Conservation (phyloP, 2,797 vertebrate species). For the Gastrophryne carolinensis region DNA sequence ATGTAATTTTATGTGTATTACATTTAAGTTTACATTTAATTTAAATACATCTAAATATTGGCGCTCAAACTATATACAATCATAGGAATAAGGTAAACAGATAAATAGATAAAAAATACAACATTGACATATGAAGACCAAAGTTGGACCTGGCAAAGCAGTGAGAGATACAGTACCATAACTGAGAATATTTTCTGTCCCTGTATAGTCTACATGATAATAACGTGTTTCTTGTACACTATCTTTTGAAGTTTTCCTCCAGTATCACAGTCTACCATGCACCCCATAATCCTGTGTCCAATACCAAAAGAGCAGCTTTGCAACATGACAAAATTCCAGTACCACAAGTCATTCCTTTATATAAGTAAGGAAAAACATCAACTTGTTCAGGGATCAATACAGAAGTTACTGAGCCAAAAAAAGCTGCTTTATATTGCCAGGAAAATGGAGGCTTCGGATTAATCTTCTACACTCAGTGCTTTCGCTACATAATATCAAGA, state of each 20-base stretch:
- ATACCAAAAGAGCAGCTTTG: neutral
- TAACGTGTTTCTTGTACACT: too few relatives aligned
- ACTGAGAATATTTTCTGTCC: neutral
- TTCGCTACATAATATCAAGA: neutral
- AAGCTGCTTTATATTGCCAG: conserved; percentile 27
- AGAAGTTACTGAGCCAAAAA: conserved; percentile 28
- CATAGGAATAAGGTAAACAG: too few relatives aligned
- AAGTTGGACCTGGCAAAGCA: too few relatives aligned
- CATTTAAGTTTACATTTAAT: too few relatives aligned
- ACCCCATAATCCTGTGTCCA: conserved; percentile 16
- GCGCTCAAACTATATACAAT: too few relatives aligned
- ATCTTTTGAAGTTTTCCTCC: neutral
- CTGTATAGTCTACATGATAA: too few relatives aligned
- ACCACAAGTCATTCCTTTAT: conserved; percentile 28
- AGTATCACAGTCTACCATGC: neutral
- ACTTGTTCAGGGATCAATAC: conserved; percentile 31
- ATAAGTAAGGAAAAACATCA: conserved; percentile 28
- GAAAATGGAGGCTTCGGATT: neutral
- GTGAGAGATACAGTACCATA: too few relatives aligned
- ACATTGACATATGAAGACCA: too few relatives aligned
- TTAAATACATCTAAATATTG: too few relatives aligned
- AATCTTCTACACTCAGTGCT: neutral
- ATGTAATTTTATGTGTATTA: too few relatives aligned
- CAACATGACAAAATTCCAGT: neutral
- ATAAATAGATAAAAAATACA: too few relatives aligned